A percentile compares a stretch with the other conserved stretches of the same genome.
phyloP scores from a whole-genome alignment of 2,797 vertebrate species.

The Leptodactylus fallax region DNA sequence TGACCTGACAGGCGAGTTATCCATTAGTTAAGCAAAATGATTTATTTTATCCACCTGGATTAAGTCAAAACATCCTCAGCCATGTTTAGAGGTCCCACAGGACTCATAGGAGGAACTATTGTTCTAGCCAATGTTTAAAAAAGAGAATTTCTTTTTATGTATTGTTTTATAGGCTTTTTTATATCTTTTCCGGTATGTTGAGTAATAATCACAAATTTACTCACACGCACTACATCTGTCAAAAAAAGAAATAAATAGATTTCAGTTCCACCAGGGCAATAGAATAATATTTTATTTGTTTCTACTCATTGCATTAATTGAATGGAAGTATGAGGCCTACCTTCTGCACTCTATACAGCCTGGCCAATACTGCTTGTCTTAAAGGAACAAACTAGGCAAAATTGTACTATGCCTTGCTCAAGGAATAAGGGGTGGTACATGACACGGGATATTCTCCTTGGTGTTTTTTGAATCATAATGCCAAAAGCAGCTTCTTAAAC shows the following conservation, averaged over 20 bases:
- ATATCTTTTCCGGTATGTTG: slow-evolving; percentile 16
- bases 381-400: background rate
- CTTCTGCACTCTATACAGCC: background rate
- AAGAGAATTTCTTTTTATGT: slow-evolving; percentile 33
- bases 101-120: slow-evolving; percentile 16
- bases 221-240: background rate
- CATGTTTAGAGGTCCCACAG: slow-evolving; percentile 14
- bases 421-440: background rate
- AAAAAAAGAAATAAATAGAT: background rate
- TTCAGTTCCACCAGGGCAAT: background rate
- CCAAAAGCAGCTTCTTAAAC: background rate
- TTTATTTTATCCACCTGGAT: slow-evolving; percentile 1
- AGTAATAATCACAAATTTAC: slow-evolving; percentile 14
- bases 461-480: no score
- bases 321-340: background rate
- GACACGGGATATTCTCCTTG: background rate
- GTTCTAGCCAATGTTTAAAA: slow-evolving; percentile 24
- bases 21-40: background rate
- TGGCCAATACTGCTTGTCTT: background rate
- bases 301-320: background rate
- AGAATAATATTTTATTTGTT: background rate
- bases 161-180: slow-evolving; percentile 36
- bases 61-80: slow-evolving; percentile 14
- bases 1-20: background rate
- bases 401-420: background rate